These are phyloP conservation scores for Desmophyllum pertusum DNA, from an alignment of 92 coral and sea anemone genomes.

Conservation along the genomic window DNA sequence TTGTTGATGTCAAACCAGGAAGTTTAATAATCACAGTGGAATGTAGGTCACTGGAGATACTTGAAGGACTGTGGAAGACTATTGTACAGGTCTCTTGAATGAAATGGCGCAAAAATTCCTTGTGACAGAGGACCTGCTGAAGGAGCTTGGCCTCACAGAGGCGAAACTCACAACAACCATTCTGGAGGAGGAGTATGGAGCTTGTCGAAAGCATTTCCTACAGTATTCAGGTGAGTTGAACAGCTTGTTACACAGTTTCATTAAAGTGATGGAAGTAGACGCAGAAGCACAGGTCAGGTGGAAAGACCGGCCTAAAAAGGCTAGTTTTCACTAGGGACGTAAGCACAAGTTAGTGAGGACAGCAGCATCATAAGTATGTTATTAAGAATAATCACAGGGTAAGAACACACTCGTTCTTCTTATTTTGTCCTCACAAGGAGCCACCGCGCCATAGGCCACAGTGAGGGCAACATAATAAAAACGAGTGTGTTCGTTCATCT, in stretches of 20 bases:
- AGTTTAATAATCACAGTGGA: constrained; percentile 6
- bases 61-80: neutral
- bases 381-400: no score
- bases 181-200: neutral
- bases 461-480: no score
- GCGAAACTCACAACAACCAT: neutral
- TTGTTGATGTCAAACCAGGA: neutral
- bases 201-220: neutral
- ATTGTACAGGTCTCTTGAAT: neutral
- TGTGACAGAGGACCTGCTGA: neutral
- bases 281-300: no score
- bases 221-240: neutral
- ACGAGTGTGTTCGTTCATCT: no score
- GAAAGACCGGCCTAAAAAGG: no score
- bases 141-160: neutral
- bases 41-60: neutral
- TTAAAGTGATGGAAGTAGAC: no score
- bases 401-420: no score
- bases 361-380: no score
- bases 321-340: no score
- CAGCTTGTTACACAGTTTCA: neutral
- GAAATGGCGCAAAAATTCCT: neutral
- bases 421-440: no score
- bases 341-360: no score
- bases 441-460: no score